phyloP scores from a whole-genome alignment of 37 sponge, comb jelly and placozoan species.

The Agelas oroides region DNA sequence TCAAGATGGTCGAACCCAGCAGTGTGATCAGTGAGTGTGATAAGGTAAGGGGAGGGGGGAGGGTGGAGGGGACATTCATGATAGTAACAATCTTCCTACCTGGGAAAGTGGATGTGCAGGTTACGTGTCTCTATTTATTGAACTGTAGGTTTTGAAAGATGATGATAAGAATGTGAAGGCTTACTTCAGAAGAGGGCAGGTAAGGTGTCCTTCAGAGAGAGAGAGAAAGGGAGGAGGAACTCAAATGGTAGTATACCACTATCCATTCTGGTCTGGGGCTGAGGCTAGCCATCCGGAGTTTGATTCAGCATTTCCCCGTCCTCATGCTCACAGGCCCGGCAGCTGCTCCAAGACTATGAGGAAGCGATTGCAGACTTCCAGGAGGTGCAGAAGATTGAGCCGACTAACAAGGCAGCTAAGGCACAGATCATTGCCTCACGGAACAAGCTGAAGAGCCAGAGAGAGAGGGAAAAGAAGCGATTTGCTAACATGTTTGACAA shows the following conservation, averaged over 20 bases:
- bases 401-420: slow-evolving; percentile 85
- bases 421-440: slow-evolving; percentile 26
- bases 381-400: slow-evolving; percentile 82
- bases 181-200: slow-evolving; percentile 92
- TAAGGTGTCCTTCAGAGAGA: slow-evolving; percentile 21
- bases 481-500: slow-evolving; percentile 87
- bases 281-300: too few species aligned
- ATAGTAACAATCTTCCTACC: neutral
- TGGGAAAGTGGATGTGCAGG: too few species aligned
- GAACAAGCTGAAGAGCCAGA: slow-evolving; percentile 51
- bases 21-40: slow-evolving; percentile 72
- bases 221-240: too few species aligned
- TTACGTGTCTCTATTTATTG: neutral
- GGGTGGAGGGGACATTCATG: too few species aligned
- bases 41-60: slow-evolving; percentile 32
- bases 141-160: slow-evolving; percentile 61
- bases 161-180: slow-evolving; percentile 88
- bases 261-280: too few species aligned
- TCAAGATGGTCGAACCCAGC: slow-evolving; percentile 69
- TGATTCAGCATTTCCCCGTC: too few species aligned
- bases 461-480: slow-evolving; percentile 73
- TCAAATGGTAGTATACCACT: too few species aligned
- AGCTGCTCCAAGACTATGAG: slow-evolving; percentile 78
- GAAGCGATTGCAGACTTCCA: slow-evolving; percentile 85
- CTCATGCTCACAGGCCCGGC: slow-evolving; percentile 69